Conservation (phyloP, 2,888 invertebrate genomes). For the Ethmia dodecea region DNA sequence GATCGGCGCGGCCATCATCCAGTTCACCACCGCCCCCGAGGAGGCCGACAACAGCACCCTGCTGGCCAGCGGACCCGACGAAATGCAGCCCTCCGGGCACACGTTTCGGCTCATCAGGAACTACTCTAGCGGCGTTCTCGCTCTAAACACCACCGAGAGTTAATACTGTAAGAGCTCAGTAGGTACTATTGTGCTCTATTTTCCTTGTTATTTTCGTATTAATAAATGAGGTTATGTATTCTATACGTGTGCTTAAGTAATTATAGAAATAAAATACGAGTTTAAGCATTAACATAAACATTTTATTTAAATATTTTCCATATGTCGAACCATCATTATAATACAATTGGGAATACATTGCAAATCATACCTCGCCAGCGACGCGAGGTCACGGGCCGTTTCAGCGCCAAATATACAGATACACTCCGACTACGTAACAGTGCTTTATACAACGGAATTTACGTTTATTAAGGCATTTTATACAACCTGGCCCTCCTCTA, state of each 20-base stretch:
- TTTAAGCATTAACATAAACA: slow-evolving; percentile 68
- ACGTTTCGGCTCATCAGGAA: no score
- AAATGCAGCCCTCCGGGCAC: no score
- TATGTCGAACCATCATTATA: slow-evolving; percentile 48
- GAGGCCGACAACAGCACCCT: background rate
- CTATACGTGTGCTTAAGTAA: no score
- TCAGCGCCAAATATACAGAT: slow-evolving; percentile 41
- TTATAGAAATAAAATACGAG: slow-evolving; percentile 25
- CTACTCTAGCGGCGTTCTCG: no score
- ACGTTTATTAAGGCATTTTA: slow-evolving; percentile 39
- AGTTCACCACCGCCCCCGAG: slow-evolving; percentile 31
- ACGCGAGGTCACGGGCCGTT: slow-evolving; percentile 3
- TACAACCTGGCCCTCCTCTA: slow-evolving; percentile 29
- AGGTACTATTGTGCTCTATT: no score
- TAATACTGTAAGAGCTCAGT: no score
- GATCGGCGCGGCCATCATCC: slow-evolving; percentile 33
- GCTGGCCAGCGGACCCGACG: no score
- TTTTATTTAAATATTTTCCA: slow-evolving; percentile 68
- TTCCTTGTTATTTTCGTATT: no score
- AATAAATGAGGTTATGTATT: no score
- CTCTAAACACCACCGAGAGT: no score
- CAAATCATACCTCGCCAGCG: slow-evolving; percentile 6
- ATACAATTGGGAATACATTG: slow-evolving; percentile 53
- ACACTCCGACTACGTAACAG: slow-evolving; percentile 5
- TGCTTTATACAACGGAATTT: background rate